phyloP scores from a whole-genome alignment of 2,888 invertebrate species.

The Bimastos eiseni region DNA sequence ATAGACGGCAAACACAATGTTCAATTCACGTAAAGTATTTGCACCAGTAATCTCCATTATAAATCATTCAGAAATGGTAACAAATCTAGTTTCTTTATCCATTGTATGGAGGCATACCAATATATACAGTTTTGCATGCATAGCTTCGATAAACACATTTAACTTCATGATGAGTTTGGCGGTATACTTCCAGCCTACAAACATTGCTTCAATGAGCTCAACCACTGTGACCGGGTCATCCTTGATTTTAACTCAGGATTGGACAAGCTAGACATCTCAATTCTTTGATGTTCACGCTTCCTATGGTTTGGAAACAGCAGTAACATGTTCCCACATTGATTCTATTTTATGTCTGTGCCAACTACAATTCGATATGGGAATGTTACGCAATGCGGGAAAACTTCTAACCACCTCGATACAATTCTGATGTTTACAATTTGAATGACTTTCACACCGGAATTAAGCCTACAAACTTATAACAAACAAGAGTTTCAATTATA shows the following conservation, averaged over 20 bases:
- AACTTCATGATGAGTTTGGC: background rate
- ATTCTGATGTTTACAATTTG: background rate
- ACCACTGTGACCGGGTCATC: background rate
- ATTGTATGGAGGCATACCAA: background rate
- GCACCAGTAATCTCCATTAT: background rate
- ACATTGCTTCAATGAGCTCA: background rate
- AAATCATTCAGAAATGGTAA: constrained; percentile 2
- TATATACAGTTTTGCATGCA: background rate
- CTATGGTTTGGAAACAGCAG: no score
- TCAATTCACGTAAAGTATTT: background rate
- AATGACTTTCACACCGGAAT: background rate
- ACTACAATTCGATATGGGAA: background rate
- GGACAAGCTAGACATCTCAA: background rate
- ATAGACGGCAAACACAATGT: background rate
- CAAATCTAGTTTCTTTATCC: background rate
- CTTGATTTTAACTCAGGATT: constrained; percentile 9
- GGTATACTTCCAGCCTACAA: background rate
- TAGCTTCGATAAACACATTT: background rate
- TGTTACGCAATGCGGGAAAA: background rate
- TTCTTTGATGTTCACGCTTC: background rate
- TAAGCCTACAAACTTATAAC: no score
- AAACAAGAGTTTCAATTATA: background rate
- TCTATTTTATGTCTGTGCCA: background rate
- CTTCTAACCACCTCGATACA: background rate
- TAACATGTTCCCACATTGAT: background rate